phyloP scores from a whole-genome alignment of 2,113 vertebrate genomes.

The Cathartes aura region DNA sequence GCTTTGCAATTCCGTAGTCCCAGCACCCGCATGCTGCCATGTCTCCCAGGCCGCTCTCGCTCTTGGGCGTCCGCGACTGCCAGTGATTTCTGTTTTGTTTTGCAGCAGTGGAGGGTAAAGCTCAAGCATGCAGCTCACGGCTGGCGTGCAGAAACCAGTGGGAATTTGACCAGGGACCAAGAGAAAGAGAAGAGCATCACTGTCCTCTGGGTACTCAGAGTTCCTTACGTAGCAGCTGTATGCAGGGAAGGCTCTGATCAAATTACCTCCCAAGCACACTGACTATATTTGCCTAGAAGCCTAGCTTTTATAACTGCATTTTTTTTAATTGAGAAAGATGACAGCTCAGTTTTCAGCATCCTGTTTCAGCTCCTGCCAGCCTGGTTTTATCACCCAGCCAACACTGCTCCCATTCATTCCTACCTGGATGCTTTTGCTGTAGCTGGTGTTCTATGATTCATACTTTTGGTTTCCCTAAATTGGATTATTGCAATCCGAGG shows the following conservation, averaged over 20 bases:
- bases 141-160: rapidly evolving
- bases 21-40: neutral
- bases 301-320: neutral
- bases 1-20: neutral
- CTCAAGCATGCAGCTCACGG: rapidly evolving
- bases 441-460: neutral
- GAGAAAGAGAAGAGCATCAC: neutral
- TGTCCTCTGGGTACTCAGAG: too few species aligned
- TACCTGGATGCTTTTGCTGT: neutral
- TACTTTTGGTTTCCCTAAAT: neutral
- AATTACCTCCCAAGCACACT: neutral
- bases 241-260: neutral
- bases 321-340: neutral
- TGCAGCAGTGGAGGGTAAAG: too few species aligned
- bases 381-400: neutral
- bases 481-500: neutral
- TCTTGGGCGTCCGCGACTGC: rapidly evolving
- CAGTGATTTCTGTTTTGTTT: rapidly evolving
- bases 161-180: neutral
- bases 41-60: neutral
- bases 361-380: neutral
- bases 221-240: rapidly evolving
- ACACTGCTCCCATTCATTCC: neutral
- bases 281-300: neutral
- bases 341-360: neutral